phyloP scores from a whole-genome alignment of 2,888 invertebrate species.

The Pseudococcus viburni region DNA sequence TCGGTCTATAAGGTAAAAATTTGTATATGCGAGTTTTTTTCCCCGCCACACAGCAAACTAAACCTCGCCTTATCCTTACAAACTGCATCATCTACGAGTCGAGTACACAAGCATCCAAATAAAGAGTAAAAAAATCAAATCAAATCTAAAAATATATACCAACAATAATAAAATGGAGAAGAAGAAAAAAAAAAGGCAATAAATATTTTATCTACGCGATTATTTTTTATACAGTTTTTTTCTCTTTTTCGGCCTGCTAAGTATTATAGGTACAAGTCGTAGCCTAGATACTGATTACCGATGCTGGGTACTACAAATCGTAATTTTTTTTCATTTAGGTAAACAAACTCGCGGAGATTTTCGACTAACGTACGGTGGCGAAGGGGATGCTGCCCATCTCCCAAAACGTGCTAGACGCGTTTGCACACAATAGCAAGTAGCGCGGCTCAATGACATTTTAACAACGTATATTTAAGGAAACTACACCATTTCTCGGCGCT shows the following conservation, averaged over 20 bases:
- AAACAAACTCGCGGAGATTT: not conserved
- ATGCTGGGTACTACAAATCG: no score
- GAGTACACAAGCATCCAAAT: not conserved
- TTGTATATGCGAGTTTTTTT: not conserved
- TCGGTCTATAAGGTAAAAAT: not conserved
- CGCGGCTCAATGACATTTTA: slow-evolving; percentile 65
- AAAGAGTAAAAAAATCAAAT: not conserved
- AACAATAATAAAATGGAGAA: not conserved
- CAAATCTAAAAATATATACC: not conserved
- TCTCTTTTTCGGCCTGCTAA: not conserved
- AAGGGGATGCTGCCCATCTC: not conserved
- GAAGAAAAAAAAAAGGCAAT: slow-evolving; percentile 29
- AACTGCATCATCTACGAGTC: not conserved
- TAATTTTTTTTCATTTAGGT: slow-evolving; percentile 26
- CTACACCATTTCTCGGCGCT: slow-evolving; percentile 32
- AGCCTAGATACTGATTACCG: not conserved
- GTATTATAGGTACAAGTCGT: slow-evolving; percentile 5
- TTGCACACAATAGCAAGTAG: slow-evolving; percentile 63
- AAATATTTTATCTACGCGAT: slow-evolving; percentile 31
- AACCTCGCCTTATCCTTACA: not conserved
- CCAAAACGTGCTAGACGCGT: slow-evolving; percentile 33
- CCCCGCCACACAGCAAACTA: not conserved
- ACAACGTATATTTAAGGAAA: slow-evolving; percentile 65
- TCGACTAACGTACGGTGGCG: not conserved
- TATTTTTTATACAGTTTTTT: slow-evolving; percentile 19